Evolutionary conservation across 2,113 vertebrate genomes (phyloP), one percentile per base, ranked within the genome.

Genomic region (Todiramphus saurophagus): DNA sequence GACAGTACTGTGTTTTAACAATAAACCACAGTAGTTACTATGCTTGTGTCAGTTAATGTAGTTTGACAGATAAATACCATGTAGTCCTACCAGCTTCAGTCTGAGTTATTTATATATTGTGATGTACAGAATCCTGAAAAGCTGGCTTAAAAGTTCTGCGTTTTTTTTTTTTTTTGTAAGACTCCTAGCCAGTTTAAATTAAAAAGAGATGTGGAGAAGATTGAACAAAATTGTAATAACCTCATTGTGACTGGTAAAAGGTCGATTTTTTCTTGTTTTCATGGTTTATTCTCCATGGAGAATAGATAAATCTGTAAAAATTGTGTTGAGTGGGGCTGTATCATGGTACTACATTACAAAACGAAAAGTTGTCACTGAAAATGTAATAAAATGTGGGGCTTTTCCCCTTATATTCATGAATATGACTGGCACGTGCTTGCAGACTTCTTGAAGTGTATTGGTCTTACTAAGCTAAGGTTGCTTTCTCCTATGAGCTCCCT

Each of bases 401-500:
- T 3, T 44, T 41, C 7, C 9, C 24, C 23, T 43, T 87, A 30
- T 13, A 35, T 53, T 95, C 10, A 16, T 14, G 1, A 64, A n/a
- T 46, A 11, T 88, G 67, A 83, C 30, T 35, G 35, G 33, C 20
- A 87, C 30, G 75, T 74, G 30, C 93, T 96, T 79, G 78, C 91
- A 44, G 81, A 87, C 35, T 73, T 89, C 58, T 39, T 81, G 39
- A 77, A 76, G 35, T 68, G 13, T 56, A 62, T 80, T 87, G 16
- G 30, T 89, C 50, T 76, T 78, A 30, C 18, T 73, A 83, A 68
- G 30, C n/a, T 64, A 15, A 74, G 46, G 53, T 84, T 60, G n/a
- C 63, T 90, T 96, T 94, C 33, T 93, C 87, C 67, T 55, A 13
- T 72, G 76, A 96, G 79, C 81, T 89, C 3, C 83, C 23, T 51